Conservation (phyloP, 2,888 invertebrate genomes). For the Cepaea hortensis region DNA sequence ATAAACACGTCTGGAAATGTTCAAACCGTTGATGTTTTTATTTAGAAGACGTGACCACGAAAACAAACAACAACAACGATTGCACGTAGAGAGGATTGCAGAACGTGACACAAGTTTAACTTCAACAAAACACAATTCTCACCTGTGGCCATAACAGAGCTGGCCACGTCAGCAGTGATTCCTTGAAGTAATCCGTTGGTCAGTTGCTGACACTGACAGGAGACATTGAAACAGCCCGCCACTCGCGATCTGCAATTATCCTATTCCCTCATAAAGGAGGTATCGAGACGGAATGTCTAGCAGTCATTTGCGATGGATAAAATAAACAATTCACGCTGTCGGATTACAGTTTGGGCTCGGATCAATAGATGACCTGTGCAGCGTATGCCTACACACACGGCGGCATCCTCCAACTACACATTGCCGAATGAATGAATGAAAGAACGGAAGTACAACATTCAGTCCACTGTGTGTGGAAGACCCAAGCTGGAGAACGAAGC, state of each 20-base stretch:
- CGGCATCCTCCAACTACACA: neutral
- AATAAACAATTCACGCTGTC: neutral
- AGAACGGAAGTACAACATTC: neutral
- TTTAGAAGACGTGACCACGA: no score
- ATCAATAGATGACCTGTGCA: neutral
- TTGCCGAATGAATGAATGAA: conserved; percentile 27
- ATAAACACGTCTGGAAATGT: no score
- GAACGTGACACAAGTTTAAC: no score
- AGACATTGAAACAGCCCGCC: neutral
- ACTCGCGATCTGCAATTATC: neutral
- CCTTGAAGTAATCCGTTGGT: conserved; percentile 21
- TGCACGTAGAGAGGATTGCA: no score
- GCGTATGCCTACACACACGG: neutral
- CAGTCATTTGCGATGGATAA: neutral
- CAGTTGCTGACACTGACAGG: conserved; percentile 26
- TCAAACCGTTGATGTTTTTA: no score
- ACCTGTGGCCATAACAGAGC: conserved; percentile 37
- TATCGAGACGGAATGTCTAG: neutral
- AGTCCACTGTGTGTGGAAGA: conserved; percentile 12
- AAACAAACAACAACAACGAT: no score
- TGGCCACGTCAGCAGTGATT: conserved; percentile 22
- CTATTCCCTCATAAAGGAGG: conserved; percentile 9
- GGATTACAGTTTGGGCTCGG: neutral
- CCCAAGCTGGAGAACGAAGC: neutral
- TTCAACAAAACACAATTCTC: neutral